Percentiles rank a stretch among this genome's conserved stretches.
These are phyloP conservation scores for fruit fly (Drosophila melanogaster) DNA, from an alignment of 1,140 invertebrate species.

Conservation along the genomic window DNA sequence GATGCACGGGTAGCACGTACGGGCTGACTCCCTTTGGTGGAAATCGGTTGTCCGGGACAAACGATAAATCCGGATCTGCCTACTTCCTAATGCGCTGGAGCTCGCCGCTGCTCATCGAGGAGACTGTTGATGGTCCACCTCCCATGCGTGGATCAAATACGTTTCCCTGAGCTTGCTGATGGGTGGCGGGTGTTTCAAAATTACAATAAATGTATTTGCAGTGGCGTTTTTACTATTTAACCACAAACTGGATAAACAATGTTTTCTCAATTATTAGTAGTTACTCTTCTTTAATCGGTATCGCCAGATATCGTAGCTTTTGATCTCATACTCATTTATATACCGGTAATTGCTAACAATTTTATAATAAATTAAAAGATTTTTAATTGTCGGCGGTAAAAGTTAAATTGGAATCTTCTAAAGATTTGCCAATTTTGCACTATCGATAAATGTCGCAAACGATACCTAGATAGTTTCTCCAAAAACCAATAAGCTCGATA, in stretches of 20 bases:
- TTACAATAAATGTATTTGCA: neutral
- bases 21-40: constrained; percentile 99
- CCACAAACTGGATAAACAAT: too few species aligned
- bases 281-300: too few species aligned
- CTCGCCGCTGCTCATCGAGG: constrained; percentile 87
- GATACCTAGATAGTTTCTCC: too few species aligned
- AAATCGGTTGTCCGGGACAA: constrained; percentile 96
- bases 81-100: constrained; percentile 96
- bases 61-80: constrained; percentile 99
- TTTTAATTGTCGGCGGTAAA: too few species aligned
- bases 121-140: constrained; percentile 24
- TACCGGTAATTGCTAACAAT: neutral
- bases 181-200: neutral
- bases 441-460: too few species aligned
- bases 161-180: neutral
- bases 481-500: too few species aligned
- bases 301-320: too few species aligned
- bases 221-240: neutral
- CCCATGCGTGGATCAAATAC: neutral
- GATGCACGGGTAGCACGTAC: constrained; percentile 98
- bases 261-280: too few species aligned
- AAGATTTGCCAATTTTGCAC: too few species aligned
- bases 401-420: too few species aligned
- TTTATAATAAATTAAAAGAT: neutral
- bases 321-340: too few species aligned